These are phyloP conservation scores for Cyphomyrus discorhynchus DNA, from an alignment of 2,113 vertebrate genomes.

Conservation along the genomic window DNA sequence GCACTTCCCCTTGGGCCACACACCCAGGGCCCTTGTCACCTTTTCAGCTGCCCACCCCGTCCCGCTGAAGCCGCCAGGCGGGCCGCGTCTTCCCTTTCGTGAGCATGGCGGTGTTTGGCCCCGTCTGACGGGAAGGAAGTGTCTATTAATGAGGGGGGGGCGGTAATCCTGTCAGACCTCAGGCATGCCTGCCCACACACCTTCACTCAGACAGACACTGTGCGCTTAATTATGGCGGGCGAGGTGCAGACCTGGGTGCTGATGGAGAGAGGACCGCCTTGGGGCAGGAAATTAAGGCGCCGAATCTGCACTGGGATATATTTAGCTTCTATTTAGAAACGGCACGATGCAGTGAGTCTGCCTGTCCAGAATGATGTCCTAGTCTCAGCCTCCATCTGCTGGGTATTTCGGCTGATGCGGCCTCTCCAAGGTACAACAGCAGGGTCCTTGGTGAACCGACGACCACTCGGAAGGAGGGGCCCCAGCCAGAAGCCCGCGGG, in stretches of 20 bases:
- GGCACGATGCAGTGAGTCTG: not conserved
- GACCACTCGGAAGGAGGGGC: not conserved
- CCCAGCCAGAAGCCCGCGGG: too few species aligned
- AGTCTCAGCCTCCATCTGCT: not conserved
- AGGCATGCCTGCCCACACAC: slow-evolving; percentile 52
- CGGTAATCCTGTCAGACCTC: slow-evolving; percentile 50
- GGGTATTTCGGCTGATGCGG: not conserved
- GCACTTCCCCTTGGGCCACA: not conserved
- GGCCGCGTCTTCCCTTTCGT: slow-evolving; percentile 35
- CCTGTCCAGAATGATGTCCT: not conserved
- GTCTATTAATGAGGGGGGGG: slow-evolving; percentile 55
- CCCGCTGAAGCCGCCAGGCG: not conserved
- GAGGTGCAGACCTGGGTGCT: not conserved
- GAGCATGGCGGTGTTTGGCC: slow-evolving; percentile 60
- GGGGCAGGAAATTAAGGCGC: not conserved
- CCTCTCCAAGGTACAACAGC: not conserved
- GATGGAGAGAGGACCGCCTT: not conserved
- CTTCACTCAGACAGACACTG: slow-evolving; percentile 7
- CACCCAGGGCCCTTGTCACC: not conserved
- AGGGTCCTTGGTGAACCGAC: not conserved
- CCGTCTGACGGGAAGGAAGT: slow-evolving; percentile 65
- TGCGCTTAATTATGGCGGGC: not conserved
- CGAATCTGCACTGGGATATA: not conserved
- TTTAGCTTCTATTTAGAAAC: not conserved
- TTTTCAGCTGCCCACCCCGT: not conserved